Evolutionary conservation across 2,113 vertebrate genomes (phyloP).

Genomic region (Actinemys pallida): DNA sequence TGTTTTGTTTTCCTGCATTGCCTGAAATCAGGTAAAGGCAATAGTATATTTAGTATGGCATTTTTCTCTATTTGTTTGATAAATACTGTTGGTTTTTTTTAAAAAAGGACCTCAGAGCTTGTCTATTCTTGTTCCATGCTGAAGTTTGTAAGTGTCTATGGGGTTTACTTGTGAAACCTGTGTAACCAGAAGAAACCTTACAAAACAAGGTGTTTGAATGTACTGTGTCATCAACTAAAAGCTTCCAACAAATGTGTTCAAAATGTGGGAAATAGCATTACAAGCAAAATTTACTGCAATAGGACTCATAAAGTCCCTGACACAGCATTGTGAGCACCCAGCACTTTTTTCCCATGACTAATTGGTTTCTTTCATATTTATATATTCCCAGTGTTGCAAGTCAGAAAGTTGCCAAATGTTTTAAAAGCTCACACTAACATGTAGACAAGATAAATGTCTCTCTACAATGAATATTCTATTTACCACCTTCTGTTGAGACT

Average conservation of each 20-base stretch:
- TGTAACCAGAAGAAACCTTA: background rate
- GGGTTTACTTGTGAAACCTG: background rate
- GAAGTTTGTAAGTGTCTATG: background rate
- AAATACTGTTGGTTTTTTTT: background rate
- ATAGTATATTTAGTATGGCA: fast-evolving
- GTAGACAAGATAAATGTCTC: background rate
- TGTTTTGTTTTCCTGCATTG: background rate
- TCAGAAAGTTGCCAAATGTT: background rate
- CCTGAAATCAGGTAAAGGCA: background rate
- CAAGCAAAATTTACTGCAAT: background rate
- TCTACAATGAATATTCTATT: background rate
- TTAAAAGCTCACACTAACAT: background rate
- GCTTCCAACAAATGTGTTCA: background rate
- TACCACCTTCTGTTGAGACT: background rate
- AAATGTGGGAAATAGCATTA: background rate
- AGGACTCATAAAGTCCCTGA: background rate
- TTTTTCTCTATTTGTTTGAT: background rate
- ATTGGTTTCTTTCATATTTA: background rate
- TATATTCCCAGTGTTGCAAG: background rate
- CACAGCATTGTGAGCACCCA: background rate
- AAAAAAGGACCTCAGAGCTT: background rate
- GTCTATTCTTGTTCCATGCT: background rate
- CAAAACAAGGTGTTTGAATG: background rate
- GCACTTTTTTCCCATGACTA: background rate
- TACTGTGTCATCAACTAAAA: background rate